Conservation (phyloP, 2,888 invertebrate genomes). For the Hirudinaria manillensis region DNA sequence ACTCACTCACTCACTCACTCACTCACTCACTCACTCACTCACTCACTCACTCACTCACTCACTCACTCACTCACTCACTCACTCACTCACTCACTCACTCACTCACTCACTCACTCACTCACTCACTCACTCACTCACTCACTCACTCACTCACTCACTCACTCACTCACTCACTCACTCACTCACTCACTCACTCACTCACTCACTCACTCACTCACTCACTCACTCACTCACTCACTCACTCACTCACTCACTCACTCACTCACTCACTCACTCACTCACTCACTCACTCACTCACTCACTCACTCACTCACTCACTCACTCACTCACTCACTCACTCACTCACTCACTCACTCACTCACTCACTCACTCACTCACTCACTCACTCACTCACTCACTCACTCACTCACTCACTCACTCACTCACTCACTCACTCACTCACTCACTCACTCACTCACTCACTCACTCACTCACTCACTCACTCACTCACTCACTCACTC, state of each 20-base stretch:
- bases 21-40: constrained; percentile 13
- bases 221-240: constrained; percentile 19
- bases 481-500: constrained; percentile 15
- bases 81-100: constrained; percentile 11
- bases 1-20: constrained; percentile 19
- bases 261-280: constrained; percentile 13
- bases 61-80: not conserved
- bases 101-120: constrained; percentile 19
- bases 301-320: not conserved
- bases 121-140: constrained; percentile 19
- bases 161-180: constrained; percentile 7
- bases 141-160: constrained; percentile 13
- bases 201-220: constrained; percentile 8
- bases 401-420: constrained; percentile 7
- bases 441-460: constrained; percentile 7
- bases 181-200: not conserved
- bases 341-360: constrained; percentile 7
- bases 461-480: constrained; percentile 8
- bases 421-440: constrained; percentile 7
- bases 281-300: constrained; percentile 7
- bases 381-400: constrained; percentile 7
- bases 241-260: constrained; percentile 19
- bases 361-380: constrained; percentile 7
- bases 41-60: constrained; percentile 7
- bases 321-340: constrained; percentile 5